Conservation (phyloP, 2,888 invertebrate species). For the Aphodius granarius region DNA sequence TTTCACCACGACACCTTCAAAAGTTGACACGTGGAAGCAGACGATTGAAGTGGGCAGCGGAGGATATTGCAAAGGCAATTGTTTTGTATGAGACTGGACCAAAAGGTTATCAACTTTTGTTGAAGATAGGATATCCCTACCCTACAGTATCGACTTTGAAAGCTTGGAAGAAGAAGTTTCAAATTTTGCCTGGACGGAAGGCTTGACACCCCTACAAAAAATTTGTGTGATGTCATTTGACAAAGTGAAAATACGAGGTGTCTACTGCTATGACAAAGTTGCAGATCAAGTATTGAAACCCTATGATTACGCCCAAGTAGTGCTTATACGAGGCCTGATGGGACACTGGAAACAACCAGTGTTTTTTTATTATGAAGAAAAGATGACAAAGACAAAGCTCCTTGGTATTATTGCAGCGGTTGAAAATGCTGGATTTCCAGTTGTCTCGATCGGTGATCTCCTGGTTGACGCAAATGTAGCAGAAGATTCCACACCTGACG, state of each 20-base stretch:
- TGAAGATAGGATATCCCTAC: constrained; percentile 33
- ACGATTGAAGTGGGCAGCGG: constrained; percentile 19
- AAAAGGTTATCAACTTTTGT: constrained; percentile 27
- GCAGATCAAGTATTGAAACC: constrained; percentile 28
- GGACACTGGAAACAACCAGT: constrained; percentile 35
- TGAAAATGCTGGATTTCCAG: constrained; percentile 23
- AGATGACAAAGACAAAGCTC: constrained; percentile 30
- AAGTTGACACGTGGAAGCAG: constrained; percentile 12
- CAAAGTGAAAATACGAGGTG: constrained; percentile 28
- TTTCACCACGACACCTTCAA: constrained; percentile 16
- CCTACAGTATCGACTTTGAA: constrained; percentile 31
- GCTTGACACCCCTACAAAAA: constrained; percentile 17
- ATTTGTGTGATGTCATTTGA: constrained; percentile 17
- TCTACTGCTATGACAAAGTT: constrained; percentile 27
- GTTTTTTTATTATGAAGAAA: constrained; percentile 35
- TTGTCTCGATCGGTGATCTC: no score
- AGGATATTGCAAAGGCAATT: constrained; percentile 32
- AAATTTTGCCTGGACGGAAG: constrained; percentile 25
- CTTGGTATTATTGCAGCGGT: constrained; percentile 30
- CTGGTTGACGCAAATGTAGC: no score
- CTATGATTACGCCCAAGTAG: constrained; percentile 30
- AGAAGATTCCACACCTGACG: no score
- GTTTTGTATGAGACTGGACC: constrained; percentile 30
- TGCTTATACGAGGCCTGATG: constrained; percentile 30
- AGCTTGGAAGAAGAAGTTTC: constrained; percentile 30